phyloP scores from a whole-genome alignment of 2,888 invertebrate genomes.

The Troglohyphantes excavatus region DNA sequence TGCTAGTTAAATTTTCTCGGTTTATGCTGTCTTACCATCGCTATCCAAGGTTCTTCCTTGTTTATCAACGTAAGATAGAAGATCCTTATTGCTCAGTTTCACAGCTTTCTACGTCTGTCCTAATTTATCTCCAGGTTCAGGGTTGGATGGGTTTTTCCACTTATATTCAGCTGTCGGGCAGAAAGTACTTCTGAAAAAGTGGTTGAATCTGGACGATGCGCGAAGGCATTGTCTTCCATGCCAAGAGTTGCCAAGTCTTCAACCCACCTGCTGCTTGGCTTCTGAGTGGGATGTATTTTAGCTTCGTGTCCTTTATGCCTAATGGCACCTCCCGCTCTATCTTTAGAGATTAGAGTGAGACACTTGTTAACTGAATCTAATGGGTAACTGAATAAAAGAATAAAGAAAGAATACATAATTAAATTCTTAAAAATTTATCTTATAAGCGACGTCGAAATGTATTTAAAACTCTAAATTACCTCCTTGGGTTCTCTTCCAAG shows the following conservation, averaged over 20 bases:
- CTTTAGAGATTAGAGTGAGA: conserved; percentile 55
- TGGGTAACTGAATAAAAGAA: conserved; percentile 41
- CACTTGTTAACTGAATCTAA: conserved; percentile 72
- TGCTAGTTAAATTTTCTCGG: background rate
- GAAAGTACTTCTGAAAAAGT: background rate
- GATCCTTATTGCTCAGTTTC: conserved; percentile 12
- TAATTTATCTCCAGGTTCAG: conserved; percentile 40
- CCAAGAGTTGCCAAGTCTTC: conserved; percentile 58
- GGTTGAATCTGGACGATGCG: background rate
- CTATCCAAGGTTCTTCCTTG: background rate
- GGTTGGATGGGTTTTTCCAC: background rate
- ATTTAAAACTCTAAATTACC: conserved; percentile 57
- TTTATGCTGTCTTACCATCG: background rate
- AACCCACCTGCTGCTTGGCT: conserved; percentile 61
- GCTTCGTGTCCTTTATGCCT: conserved; percentile 58
- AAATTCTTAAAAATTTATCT: conserved; percentile 35
- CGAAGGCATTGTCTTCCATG: conserved; percentile 32
- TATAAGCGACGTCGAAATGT: conserved; percentile 30
- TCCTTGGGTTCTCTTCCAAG: conserved; percentile 61
- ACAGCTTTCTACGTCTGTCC: background rate
- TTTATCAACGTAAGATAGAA: background rate
- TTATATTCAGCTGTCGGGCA: background rate
- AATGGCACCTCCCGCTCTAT: conserved; percentile 57
- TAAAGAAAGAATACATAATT: conserved; percentile 2
- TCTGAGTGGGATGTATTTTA: conserved; percentile 57